Percentiles rank a stretch among this genome's conserved stretches.
Evolutionary conservation across 2,113 vertebrate genomes (phyloP).

Genomic region (Pimephales promelas): DNA sequence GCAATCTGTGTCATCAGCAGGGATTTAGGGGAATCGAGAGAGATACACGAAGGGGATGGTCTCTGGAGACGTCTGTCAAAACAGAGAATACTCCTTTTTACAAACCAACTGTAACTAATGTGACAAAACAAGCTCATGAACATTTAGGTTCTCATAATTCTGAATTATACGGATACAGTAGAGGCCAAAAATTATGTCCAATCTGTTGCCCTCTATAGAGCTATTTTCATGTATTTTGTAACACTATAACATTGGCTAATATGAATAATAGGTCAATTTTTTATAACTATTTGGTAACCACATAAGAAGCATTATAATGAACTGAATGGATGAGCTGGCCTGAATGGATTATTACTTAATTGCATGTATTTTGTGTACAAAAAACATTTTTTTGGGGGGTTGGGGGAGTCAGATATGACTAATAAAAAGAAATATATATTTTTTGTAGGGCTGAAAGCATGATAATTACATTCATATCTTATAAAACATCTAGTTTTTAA

Average conservation of each 20-base stretch:
- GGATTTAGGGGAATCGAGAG: background rate
- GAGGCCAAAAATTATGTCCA: no score
- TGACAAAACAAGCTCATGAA: background rate
- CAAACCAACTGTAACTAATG: background rate
- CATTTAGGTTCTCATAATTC: background rate
- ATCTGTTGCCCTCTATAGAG: no score
- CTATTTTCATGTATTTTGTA: background rate
- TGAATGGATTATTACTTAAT: background rate
- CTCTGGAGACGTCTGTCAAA: background rate
- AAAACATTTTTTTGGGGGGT: no score
- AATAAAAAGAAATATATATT: no score
- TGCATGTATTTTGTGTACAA: background rate
- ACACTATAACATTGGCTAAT: no score
- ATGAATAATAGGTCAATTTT: background rate
- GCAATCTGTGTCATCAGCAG: conserved; percentile 22
- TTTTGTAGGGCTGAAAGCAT: background rate
- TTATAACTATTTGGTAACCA: background rate
- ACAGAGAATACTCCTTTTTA: background rate
- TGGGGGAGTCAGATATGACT: no score
- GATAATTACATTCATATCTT: background rate
- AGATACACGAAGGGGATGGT: conserved; percentile 4
- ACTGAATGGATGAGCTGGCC: background rate
- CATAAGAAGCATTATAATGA: background rate
- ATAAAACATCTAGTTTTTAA: background rate
- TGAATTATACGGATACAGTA: background rate